phyloP scores from a whole-genome alignment of 2,888 invertebrate genomes.

The Leptothorax acervorum region DNA sequence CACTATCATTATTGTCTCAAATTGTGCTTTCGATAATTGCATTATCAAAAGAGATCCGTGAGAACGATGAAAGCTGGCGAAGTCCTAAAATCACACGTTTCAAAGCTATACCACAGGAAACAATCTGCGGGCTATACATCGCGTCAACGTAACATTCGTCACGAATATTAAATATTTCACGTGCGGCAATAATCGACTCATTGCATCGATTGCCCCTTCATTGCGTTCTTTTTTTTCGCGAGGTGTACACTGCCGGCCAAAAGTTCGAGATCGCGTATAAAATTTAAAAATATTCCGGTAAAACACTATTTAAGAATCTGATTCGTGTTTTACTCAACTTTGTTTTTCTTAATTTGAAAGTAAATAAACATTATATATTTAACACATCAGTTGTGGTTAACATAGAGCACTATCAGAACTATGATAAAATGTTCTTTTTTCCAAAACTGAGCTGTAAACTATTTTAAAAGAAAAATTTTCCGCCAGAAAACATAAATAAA shows the following conservation, averaged over 20 bases:
- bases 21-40: neutral
- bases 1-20: neutral
- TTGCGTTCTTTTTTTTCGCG: neutral
- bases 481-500: too few relatives aligned
- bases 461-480: neutral
- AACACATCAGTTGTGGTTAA: too few relatives aligned
- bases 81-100: neutral
- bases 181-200: neutral
- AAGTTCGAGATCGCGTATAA: neutral
- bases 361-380: neutral
- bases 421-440: neutral
- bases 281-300: neutral
- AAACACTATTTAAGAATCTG: neutral
- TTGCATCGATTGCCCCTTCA: neutral
- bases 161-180: neutral
- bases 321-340: too few relatives aligned
- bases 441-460: neutral
- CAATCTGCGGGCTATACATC: neutral
- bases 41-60: neutral
- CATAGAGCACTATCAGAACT: too few relatives aligned
- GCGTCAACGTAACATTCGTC: neutral
- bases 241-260: neutral
- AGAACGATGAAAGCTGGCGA: constrained; percentile 31
- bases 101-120: neutral
- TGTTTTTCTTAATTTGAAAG: neutral